Conservation (phyloP, 2,888 invertebrate species). For the Achlya flavicornis region DNA sequence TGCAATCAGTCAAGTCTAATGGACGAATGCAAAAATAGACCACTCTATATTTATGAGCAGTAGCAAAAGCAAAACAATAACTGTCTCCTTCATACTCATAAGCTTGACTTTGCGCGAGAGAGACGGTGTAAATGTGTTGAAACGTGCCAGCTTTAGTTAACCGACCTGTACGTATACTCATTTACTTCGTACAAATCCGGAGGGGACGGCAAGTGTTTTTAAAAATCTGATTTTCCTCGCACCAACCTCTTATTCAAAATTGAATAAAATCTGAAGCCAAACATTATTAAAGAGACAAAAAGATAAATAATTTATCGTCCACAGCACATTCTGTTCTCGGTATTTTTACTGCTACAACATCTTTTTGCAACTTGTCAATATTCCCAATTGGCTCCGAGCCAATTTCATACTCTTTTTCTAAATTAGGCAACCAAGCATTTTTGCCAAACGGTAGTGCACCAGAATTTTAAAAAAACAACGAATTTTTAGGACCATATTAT, state of each 20-base stretch:
- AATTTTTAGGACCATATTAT: not conserved
- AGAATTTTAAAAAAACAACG: not conserved
- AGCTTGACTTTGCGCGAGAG: no score
- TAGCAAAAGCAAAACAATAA: no score
- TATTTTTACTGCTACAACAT: not conserved
- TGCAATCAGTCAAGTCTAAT: no score
- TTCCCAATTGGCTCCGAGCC: not conserved
- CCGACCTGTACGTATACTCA: no score
- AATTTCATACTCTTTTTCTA: not conserved
- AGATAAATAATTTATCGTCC: not conserved
- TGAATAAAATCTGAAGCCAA: not conserved
- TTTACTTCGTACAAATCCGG: no score
- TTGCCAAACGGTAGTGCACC: not conserved
- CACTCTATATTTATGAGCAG: no score
- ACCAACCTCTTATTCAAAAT: not conserved
- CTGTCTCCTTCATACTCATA: no score
- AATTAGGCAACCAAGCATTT: not conserved
- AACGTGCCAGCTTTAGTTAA: no score
- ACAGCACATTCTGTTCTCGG: not conserved
- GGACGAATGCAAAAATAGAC: no score
- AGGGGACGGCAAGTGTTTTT: no score
- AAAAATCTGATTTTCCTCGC: no score
- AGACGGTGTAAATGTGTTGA: no score
- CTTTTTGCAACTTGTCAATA: conserved; percentile 1
- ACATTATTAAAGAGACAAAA: not conserved